Evolutionary conservation across 2,888 invertebrate species (phyloP).

Genomic region (Cryptus viduatorius): DNA sequence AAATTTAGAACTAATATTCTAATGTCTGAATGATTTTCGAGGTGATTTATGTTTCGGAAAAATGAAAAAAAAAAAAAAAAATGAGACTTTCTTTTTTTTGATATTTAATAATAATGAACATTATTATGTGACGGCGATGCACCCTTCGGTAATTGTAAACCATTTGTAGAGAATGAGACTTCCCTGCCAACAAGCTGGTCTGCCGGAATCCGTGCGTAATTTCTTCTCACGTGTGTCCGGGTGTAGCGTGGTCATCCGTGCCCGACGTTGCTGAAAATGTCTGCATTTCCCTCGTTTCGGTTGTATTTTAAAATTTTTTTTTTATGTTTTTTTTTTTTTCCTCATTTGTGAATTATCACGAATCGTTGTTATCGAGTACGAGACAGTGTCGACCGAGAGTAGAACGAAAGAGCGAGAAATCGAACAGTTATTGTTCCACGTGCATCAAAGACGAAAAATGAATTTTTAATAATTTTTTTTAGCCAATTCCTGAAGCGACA

Average conservation of each 20-base stretch:
- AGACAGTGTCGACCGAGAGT: conserved; percentile 28
- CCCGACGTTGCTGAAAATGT: conserved; percentile 82
- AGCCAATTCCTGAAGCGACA: conserved; percentile 32
- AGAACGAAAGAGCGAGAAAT: conserved; percentile 36
- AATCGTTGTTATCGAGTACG: conserved; percentile 48
- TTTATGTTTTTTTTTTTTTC: conserved; percentile 49
- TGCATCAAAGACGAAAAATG: conserved; percentile 11
- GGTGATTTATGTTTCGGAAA: not conserved
- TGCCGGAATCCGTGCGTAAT: conserved; percentile 84
- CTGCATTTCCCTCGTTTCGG: conserved; percentile 71
- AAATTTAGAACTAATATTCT: conserved; percentile 6
- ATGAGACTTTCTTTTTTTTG: not conserved
- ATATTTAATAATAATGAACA: conserved; percentile 5
- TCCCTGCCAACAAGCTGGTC: conserved; percentile 85
- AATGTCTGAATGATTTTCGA: conserved; percentile 5
- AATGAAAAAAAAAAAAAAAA: conserved; percentile 21
- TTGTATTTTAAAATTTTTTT: conserved; percentile 41
- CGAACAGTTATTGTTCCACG: conserved; percentile 17
- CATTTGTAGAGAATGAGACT: conserved; percentile 85
- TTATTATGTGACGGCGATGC: conserved; percentile 75
- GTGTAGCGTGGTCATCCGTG: conserved; percentile 81
- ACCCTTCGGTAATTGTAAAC: conserved; percentile 84
- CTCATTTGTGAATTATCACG: conserved; percentile 34
- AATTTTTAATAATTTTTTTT: not conserved
- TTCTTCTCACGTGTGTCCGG: conserved; percentile 81